Base-by-base conservation (phyloP, 2,797 vertebrate species). In the Melanogrammus aeglefinus region DNA sequence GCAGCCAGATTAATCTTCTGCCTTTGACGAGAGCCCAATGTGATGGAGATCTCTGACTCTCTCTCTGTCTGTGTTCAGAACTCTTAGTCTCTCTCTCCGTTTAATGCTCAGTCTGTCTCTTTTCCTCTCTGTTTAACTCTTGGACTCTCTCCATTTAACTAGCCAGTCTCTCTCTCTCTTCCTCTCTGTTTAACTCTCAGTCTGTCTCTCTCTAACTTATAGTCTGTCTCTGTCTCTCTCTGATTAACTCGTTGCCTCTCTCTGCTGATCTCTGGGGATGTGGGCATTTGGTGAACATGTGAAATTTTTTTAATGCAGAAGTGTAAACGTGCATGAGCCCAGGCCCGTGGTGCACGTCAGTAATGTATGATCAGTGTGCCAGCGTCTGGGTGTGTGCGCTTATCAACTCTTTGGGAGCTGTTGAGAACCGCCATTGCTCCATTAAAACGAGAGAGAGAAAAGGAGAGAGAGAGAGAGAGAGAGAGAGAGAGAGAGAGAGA, bases 1-100 rank as follows among this genome's bases (percentile, higher is more conserved):
- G 85, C 76, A 33, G 80, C 82, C 85, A 87, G 82, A 92, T 92
- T 87, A 86, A 90, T 92, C 92, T 92, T 90, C 86, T 81, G 21
- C 47, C 81, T n/a, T 83, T 8, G 85, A 88, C 87, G 76, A 77
- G 84, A 85, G 85, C 80, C 82, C 85, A 75, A 84, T 89, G 90
- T 88, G 81, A 84, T 74, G 74, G 79, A 36, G 35, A 36, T 36
- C 36, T 38, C 51, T 57, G 16, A 21, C 51, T 79, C 81, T 78
- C 79, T 35, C 63, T 76, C 75, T 13, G 27, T 69, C n/a, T 75
- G n/a, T n/a, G n/a, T n/a, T n/a, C n/a, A n/a, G n/a, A 78, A 77
- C 39, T 63, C 79, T 66, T 47, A 82, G 77, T 83, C 82, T 66
- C n/a, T 33, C 75, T 66, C 36, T 38, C 36, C 9, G 6, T 38